Percentiles rank a stretch among this genome's conserved stretches.
Evolutionary conservation across 30 jellyfish, hydroid and myxozoan genomes (phyloP).

Genomic region (Clytia hemisphaerica): DNA sequence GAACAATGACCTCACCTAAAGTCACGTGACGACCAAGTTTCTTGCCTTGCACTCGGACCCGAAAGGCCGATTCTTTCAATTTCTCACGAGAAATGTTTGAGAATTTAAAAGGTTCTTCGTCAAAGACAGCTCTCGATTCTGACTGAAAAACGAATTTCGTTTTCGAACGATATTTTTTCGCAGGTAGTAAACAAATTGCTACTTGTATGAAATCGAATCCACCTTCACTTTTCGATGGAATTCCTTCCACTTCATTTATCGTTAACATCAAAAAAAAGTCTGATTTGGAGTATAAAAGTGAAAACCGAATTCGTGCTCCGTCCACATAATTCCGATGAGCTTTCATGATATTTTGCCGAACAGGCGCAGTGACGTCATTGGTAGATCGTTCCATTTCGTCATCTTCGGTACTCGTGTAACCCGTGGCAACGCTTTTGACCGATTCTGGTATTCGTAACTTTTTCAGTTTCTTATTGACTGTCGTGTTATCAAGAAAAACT

Average conservation of each 20-base stretch:
- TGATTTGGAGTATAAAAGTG: constrained; percentile 52
- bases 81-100: constrained; percentile 61
- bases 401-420: too few species aligned
- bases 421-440: too few species aligned
- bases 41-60: constrained; percentile 85
- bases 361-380: too few species aligned
- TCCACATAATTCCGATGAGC: neutral
- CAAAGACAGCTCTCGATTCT: neutral
- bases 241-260: constrained; percentile 43
- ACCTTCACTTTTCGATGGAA: constrained; percentile 11
- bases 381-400: too few species aligned
- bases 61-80: constrained; percentile 59
- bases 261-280: constrained; percentile 50
- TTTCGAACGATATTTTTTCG: constrained; percentile 58
- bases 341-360: neutral
- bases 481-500: too few species aligned
- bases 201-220: constrained; percentile 52
- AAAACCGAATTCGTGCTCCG: constrained; percentile 29
- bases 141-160: constrained; percentile 34
- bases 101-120: constrained; percentile 42
- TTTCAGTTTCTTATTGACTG: too few species aligned
- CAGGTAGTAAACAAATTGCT: constrained; percentile 61
- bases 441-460: too few species aligned
- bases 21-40: constrained; percentile 43
- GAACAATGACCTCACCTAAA: constrained; percentile 64